These are phyloP conservation scores for Pollenia amentaria DNA, from an alignment of 2,888 invertebrate species.

Conservation along the genomic window DNA sequence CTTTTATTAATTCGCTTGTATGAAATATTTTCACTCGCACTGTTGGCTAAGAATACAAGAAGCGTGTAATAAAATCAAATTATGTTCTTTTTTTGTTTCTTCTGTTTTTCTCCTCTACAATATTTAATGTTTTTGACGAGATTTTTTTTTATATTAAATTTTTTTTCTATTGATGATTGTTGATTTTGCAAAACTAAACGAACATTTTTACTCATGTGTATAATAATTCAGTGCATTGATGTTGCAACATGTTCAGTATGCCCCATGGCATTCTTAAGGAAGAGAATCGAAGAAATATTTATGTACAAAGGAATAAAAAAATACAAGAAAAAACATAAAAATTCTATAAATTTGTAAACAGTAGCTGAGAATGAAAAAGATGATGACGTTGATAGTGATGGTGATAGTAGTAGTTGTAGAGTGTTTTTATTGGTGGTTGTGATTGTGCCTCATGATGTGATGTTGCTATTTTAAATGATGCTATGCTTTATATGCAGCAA, in stretches of 20 bases:
- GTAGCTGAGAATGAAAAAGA: slow-evolving; percentile 52
- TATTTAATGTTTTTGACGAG: neutral
- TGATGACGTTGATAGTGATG: slow-evolving; percentile 28
- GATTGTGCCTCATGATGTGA: slow-evolving; percentile 2
- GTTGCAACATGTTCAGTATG: slow-evolving; percentile 48
- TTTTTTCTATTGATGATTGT: slow-evolving; percentile 43
- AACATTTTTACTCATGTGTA: neutral
- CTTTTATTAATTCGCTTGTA: neutral
- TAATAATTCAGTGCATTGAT: slow-evolving; percentile 15
- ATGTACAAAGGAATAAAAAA: neutral
- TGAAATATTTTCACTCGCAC: neutral
- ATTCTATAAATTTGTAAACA: slow-evolving; percentile 66
- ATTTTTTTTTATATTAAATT: slow-evolving; percentile 30
- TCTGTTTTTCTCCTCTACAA: neutral
- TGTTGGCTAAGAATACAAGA: neutral
- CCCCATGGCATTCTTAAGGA: slow-evolving; percentile 49
- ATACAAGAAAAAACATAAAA: slow-evolving; percentile 22
- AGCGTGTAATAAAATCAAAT: slow-evolving; percentile 41
- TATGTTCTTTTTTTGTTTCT: neutral
- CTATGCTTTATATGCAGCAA: slow-evolving; percentile 15
- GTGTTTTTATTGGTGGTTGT: slow-evolving; percentile 16
- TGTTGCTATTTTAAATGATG: neutral
- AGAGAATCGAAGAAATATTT: slow-evolving; percentile 33
- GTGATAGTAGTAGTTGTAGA: neutral
- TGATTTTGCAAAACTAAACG: slow-evolving; percentile 56